Evolutionary conservation across 2,113 vertebrate species (phyloP).

Genomic region (Spermophilus dauricus): DNA sequence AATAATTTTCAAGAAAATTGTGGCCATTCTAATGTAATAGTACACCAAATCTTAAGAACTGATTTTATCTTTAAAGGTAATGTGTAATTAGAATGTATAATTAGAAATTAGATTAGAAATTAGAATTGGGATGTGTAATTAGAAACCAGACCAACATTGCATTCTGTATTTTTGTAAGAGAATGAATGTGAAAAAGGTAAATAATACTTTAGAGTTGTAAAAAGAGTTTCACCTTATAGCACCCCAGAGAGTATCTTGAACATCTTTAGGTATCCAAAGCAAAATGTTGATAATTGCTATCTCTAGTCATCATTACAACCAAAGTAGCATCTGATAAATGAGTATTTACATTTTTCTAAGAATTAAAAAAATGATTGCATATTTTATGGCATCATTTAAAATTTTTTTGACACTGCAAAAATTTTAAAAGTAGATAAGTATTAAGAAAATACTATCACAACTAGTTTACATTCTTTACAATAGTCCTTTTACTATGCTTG

Average conservation of each 20-base stretch:
- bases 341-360: neutral
- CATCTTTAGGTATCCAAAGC: neutral
- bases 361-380: neutral
- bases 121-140: neutral
- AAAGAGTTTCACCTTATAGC: neutral
- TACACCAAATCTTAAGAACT: neutral
- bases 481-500: neutral
- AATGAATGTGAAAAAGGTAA: neutral
- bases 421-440: neutral
- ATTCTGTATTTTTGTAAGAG: neutral
- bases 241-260: neutral
- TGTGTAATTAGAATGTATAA: neutral
- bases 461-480: neutral
- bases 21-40: neutral
- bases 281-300: neutral
- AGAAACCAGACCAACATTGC: neutral
- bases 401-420: neutral
- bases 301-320: neutral
- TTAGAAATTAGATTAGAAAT: neutral
- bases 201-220: neutral
- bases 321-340: neutral
- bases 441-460: neutral
- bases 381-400: neutral
- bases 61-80: neutral
- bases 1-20: neutral